Conservation (phyloP, 2,113 vertebrate genomes). For the Corythoichthys haematopterus region DNA sequence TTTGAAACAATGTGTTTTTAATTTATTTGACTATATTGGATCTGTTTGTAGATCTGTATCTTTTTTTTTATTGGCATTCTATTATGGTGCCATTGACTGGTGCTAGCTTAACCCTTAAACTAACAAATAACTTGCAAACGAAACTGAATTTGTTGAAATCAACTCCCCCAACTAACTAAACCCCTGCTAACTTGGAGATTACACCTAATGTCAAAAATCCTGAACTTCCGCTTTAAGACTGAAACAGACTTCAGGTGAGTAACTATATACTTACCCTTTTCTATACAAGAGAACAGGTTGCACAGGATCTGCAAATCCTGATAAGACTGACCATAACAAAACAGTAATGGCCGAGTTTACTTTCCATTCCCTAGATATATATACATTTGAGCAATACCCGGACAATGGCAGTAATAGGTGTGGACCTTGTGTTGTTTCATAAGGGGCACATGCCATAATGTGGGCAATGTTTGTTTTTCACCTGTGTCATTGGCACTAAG, state of each 20-base stretch:
- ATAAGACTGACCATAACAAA: neutral
- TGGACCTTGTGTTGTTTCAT: neutral
- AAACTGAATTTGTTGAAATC: no score
- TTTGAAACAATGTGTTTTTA: no score
- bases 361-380: neutral
- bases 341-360: neutral
- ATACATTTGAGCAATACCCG: neutral
- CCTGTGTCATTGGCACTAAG: neutral
- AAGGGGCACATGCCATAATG: neutral
- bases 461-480: neutral
- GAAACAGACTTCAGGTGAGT: neutral
- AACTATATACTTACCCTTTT: neutral
- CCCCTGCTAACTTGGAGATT: no score
- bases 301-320: neutral
- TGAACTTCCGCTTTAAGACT: neutral
- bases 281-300: constrained; percentile 1
- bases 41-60: no score
- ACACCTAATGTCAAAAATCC: no score
- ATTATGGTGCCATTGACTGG: no score
- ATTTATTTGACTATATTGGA: no score
- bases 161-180: no score
- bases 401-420: neutral
- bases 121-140: no score
- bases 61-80: no score
- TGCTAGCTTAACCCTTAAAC: no score